Percentiles rank a stretch among this genome's conserved stretches.
Evolutionary conservation across 1,140 invertebrate genomes (phyloP).

Genomic region (Procambarus virginalis): DNA sequence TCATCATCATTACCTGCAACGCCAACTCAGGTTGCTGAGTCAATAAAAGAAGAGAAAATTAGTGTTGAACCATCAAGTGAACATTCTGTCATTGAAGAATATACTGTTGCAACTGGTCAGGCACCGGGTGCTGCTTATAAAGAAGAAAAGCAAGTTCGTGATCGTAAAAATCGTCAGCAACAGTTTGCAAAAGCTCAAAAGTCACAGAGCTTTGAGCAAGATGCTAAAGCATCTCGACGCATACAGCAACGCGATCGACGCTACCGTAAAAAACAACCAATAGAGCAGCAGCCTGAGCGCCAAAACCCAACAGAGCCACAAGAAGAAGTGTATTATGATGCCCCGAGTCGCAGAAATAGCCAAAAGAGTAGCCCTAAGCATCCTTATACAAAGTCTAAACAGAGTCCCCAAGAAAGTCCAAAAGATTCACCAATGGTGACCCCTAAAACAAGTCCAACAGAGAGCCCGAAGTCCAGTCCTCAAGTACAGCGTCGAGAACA

Average conservation of each 20-base stretch:
- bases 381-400: slow-evolving; percentile 30
- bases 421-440: slow-evolving; percentile 58
- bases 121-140: background rate
- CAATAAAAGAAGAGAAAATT: slow-evolving; percentile 23
- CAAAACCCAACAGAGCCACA: slow-evolving; percentile 16
- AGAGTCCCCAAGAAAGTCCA: slow-evolving; percentile 52
- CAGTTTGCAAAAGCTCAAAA: slow-evolving; percentile 44
- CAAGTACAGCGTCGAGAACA: slow-evolving; percentile 39
- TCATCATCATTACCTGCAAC: slow-evolving; percentile 36
- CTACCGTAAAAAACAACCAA: slow-evolving; percentile 36
- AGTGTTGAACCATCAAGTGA: background rate
- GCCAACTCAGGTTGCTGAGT: slow-evolving; percentile 33
- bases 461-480: slow-evolving; percentile 56
- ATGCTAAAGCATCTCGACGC: slow-evolving; percentile 28
- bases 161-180: slow-evolving; percentile 58
- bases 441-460: slow-evolving; percentile 56
- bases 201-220: slow-evolving; percentile 43
- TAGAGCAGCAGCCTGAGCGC: slow-evolving; percentile 31
- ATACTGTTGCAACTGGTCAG: background rate
- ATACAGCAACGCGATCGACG: slow-evolving; percentile 41
- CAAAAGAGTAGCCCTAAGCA: slow-evolving; percentile 40
- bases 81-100: background rate
- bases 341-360: slow-evolving; percentile 47
- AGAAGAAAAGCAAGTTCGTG: slow-evolving; percentile 47
- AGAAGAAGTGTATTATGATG: slow-evolving; percentile 59